A percentile compares a stretch with the other conserved stretches of the same genome.
Conservation (phyloP, 2,113 vertebrate species). For the Tenebrosternarchus preto region DNA sequence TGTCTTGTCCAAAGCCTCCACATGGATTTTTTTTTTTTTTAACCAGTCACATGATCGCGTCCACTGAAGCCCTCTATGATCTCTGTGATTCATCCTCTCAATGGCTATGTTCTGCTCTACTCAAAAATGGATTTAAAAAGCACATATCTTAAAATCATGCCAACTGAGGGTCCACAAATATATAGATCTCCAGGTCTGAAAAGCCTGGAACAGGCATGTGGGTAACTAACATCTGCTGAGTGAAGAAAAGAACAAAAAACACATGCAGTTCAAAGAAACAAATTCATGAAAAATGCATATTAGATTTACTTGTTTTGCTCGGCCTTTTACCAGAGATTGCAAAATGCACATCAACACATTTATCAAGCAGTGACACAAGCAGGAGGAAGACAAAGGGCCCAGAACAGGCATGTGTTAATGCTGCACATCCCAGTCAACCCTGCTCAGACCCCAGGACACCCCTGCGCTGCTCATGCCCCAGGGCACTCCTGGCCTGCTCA, state of each 20-base stretch:
- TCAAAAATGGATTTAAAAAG: not conserved
- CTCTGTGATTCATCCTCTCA: not conserved
- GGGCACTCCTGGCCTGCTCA: no score
- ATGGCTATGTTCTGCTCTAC: not conserved
- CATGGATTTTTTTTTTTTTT: no score
- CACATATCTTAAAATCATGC: not conserved
- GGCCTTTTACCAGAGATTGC: not conserved
- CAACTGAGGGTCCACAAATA: not conserved
- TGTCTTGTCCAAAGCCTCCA: no score
- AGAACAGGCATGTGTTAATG: slow-evolving; percentile 23
- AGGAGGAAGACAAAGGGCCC: not conserved
- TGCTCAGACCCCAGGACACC: no score
- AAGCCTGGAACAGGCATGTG: not conserved
- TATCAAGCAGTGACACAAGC: slow-evolving; percentile 8
- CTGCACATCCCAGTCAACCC: not conserved
- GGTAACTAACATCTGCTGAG: no score
- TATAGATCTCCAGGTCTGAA: no score
- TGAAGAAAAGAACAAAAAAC: slow-evolving; percentile 24
- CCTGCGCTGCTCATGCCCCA: slow-evolving; percentile 21
- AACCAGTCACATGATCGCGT: no score
- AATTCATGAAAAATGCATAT: not conserved
- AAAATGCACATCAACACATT: slow-evolving; percentile 16
- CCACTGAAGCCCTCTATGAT: not conserved
- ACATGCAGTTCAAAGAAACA: not conserved
- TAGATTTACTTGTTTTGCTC: slow-evolving; percentile 26